Conservation (phyloP, 1,140 invertebrate genomes). For the Drosophila baimaii region DNA sequence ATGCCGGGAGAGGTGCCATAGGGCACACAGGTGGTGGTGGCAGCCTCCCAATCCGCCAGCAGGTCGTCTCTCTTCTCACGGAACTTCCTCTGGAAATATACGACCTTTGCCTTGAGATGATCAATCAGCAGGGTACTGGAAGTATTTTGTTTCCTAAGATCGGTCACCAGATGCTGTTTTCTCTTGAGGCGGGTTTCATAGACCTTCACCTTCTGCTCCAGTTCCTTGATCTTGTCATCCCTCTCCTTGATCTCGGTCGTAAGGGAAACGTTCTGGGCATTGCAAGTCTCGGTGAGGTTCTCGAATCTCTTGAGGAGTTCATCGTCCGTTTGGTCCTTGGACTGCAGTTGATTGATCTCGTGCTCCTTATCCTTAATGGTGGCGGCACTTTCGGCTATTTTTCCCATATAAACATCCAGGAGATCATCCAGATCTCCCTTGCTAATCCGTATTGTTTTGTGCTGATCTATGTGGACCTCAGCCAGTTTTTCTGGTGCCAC, state of each 20-base stretch:
- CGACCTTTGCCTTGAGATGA: conserved; percentile 33
- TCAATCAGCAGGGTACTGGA: conserved; percentile 42
- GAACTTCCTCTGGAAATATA: conserved; percentile 40
- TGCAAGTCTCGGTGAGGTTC: conserved; percentile 44
- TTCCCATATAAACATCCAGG: conserved; percentile 62
- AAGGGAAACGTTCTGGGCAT: conserved; percentile 33
- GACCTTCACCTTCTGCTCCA: conserved; percentile 48
- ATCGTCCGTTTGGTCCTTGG: conserved; percentile 38
- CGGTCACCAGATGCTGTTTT: conserved; percentile 49
- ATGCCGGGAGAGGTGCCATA: conserved; percentile 45
- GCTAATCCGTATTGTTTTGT: conserved; percentile 63
- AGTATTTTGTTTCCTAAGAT: conserved; percentile 49
- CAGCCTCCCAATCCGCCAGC: conserved; percentile 67
- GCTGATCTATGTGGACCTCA: conserved; percentile 70
- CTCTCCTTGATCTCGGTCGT: conserved; percentile 29
- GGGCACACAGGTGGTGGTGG: conserved; percentile 59
- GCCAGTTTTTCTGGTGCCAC: conserved; percentile 43
- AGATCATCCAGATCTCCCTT: conserved; percentile 69
- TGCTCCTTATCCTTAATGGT: conserved; percentile 59
- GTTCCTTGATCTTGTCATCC: conserved; percentile 39
- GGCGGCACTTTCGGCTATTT: conserved; percentile 61
- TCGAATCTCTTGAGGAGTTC: conserved; percentile 43
- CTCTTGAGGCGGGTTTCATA: conserved; percentile 57
- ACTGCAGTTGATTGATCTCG: conserved; percentile 52
- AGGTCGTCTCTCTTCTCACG: conserved; percentile 64